A percentile compares a stretch with the other conserved stretches of the same genome.
phyloP scores from a whole-genome alignment of 2,888 invertebrate genomes.

The Trilocha varians region DNA sequence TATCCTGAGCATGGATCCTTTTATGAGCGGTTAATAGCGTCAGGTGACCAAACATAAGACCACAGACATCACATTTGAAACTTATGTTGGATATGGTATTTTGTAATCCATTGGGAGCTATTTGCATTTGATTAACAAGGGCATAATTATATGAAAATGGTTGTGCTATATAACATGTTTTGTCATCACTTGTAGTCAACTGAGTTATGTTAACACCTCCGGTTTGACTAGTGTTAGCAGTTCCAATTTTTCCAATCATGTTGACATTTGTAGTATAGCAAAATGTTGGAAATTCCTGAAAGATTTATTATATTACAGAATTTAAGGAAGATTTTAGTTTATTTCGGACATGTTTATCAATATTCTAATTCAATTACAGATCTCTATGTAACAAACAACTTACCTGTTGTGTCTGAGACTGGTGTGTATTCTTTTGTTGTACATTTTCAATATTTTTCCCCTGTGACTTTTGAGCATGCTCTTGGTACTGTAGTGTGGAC shows the following conservation, averaged over 20 bases:
- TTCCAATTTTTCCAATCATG: slow-evolving; percentile 77
- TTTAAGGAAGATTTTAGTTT: background rate
- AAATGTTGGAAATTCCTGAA: slow-evolving; percentile 78
- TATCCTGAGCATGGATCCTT: slow-evolving; percentile 80
- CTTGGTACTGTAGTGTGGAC: slow-evolving; percentile 79
- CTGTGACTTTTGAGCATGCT: slow-evolving; percentile 75
- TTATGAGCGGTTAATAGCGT: slow-evolving; percentile 89
- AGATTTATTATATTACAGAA: slow-evolving; percentile 3
- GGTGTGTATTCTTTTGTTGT: slow-evolving; percentile 74
- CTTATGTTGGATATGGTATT: slow-evolving; percentile 86
- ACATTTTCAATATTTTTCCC: slow-evolving; percentile 75
- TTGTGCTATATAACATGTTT: slow-evolving; percentile 83
- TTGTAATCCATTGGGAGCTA: slow-evolving; percentile 78
- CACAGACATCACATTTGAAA: slow-evolving; percentile 91
- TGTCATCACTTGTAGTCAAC: slow-evolving; percentile 76
- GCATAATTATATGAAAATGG: slow-evolving; percentile 88
- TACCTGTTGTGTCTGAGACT: slow-evolving; percentile 43
- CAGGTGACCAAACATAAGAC: slow-evolving; percentile 87
- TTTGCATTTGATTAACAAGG: slow-evolving; percentile 88
- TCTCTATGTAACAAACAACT: too few relatives aligned
- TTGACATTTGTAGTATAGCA: slow-evolving; percentile 80
- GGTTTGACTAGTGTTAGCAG: slow-evolving; percentile 46
- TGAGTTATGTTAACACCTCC: slow-evolving; percentile 81
- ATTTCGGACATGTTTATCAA: too few relatives aligned
- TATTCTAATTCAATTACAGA: too few relatives aligned